Evolutionary conservation across 1,140 invertebrate genomes (phyloP), one percentile per base, ranked within the genome.

Genomic region (Cherax destructor): DNA sequence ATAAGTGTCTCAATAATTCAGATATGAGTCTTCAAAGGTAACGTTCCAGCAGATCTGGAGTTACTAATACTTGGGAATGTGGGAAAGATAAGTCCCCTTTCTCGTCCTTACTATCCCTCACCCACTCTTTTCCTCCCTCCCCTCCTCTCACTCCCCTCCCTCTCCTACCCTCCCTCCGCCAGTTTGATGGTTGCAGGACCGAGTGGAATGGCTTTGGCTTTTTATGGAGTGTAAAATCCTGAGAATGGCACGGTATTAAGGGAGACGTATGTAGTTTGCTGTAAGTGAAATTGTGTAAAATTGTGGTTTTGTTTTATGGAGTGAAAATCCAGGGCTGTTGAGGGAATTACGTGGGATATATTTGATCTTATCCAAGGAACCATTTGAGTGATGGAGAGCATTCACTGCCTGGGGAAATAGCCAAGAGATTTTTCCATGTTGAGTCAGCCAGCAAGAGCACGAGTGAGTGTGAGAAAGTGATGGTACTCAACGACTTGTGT

Each of bases 181-280:
- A 30, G 21, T 30, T 74, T 30, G 24, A 30, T 74, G 69, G 69
- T 7, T n/a, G 11, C 0, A 30, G 69, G 24, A 13, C 18, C 21
- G 13, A 18, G 18, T 69, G 65, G 11, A 69, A 69, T 69, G 65
- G 65, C 65, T 69, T 69, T 69, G 65, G 65, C 10, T 21, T 69
- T 69, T 69, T 69, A 69, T 69, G 65, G 65, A 69, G 65, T 69
- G 65, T 69, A 69, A 69, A 69, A 69, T 69, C 65, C 65, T 18
- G 21, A 5, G 65, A 69, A 69, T 69, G 65, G 65, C 18, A 69
- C 18, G 6, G 65, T 5, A 69, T 69, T 69, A 69, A n/a, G 21
- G 65, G 65, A 69, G 65, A 69, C 16, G 65, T n/a, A n/a, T 69
- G 65, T 18, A 69, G 65, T 69, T 69, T 69, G 65, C 16, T 69